Evolutionary conservation across 1,140 invertebrate genomes (phyloP), one percentile per base, ranked within the genome.

Genomic region (Drosophila quadrilineata): DNA sequence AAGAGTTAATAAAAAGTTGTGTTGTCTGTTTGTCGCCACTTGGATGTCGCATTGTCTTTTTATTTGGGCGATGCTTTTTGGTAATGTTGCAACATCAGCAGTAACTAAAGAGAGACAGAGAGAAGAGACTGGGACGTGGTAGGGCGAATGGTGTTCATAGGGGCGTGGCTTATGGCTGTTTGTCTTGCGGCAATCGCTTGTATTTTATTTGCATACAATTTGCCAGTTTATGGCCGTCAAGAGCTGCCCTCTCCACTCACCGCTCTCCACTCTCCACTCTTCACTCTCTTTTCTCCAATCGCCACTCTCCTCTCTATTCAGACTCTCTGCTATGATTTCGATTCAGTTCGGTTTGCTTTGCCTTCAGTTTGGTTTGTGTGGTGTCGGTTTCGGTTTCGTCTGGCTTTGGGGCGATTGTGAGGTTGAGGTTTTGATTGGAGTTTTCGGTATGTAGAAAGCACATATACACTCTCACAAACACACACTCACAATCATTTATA

Each of bases 151-250:
- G 46, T 4, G 24, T 3, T 9, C 19, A 10, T 50, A 35, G 21
- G 14, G 28, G 29, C 38, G 29, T 31, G 54, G 46, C 36, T 10
- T 31, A 24, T 35, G 46, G 58, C 43, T 26, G 26, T 53, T 48
- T 60, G 50, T 75, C 71, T 71, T 80, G 75, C 60, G 71, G 75
- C 66, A 70, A 40, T 65, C 50, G 75, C 31, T 70, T 80, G 66
- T 49, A 48, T 59, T 76, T 84, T 84, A 85, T 85, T 84, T 84
- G 74, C 79, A 84, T 84, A 85, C 77, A 84, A 84, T 84, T 84
- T 84, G 77, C 50, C 65, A 64, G 77, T 82, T 82, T 84, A 76
- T 82, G 65, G 69, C 65, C 60, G 60, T 56, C 72, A 73, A 66
- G 69, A 70, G 77, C 29, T 16, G 29, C 16, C 21, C 17, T 21